phyloP scores from a whole-genome alignment of 1,140 invertebrate genomes.

The Zophobas morio region DNA sequence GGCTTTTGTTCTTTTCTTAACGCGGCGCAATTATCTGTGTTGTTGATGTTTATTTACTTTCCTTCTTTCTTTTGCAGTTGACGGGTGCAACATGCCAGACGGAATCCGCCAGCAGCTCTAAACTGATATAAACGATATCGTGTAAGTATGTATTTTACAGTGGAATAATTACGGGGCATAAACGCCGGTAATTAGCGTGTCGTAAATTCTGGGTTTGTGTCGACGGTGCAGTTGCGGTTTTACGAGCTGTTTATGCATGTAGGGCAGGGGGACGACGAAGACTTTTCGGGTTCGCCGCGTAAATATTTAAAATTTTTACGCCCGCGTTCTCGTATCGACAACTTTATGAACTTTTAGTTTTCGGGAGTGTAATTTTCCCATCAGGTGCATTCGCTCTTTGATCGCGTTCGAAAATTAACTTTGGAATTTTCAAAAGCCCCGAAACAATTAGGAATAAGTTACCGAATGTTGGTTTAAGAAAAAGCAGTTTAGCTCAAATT shows the following conservation, averaged over 20 bases:
- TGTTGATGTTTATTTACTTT: conserved; percentile 36
- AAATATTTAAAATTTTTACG: too few species aligned
- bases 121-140: conserved; percentile 34
- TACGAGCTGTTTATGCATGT: not conserved
- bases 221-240: not conserved
- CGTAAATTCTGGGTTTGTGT: conserved; percentile 6
- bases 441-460: not conserved
- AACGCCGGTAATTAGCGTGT: conserved; percentile 25
- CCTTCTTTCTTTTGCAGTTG: conserved; percentile 23
- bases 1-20: conserved; percentile 15
- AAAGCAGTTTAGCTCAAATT: not conserved
- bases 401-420: not conserved
- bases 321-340: too few species aligned
- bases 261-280: not conserved
- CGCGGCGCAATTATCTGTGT: not conserved
- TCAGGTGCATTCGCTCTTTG: not conserved
- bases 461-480: not conserved
- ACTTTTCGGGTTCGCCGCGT: too few species aligned
- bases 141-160: conserved; percentile 29
- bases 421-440: not conserved
- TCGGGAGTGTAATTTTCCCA: not conserved
- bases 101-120: conserved; percentile 32
- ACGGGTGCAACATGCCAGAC: conserved; percentile 37
- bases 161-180: conserved; percentile 21
- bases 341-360: too few species aligned